Evolutionary conservation across 2,888 invertebrate genomes (phyloP).

Genomic region (Scelioninae gen. 1): DNA sequence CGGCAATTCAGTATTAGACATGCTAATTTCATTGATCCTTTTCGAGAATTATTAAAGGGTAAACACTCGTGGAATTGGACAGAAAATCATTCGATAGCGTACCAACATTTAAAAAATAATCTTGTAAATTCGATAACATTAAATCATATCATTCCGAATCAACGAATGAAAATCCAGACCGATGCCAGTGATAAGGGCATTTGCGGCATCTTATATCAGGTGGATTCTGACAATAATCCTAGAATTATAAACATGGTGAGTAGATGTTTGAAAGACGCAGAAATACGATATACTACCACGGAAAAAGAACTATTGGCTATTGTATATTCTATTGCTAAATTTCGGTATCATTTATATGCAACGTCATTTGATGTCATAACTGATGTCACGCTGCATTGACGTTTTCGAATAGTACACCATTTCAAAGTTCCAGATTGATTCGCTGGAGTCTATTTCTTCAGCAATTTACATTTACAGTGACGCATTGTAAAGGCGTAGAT

Average conservation of each 20-base stretch:
- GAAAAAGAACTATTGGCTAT: constrained; percentile 25
- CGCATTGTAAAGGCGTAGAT: constrained; percentile 61
- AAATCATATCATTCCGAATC: constrained; percentile 34
- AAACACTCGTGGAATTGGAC: too few relatives aligned
- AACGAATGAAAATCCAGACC: constrained; percentile 55
- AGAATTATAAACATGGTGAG: constrained; percentile 66
- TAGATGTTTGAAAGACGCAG: constrained; percentile 57
- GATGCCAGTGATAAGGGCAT: constrained; percentile 62
- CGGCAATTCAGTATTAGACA: too few relatives aligned
- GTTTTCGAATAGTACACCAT: constrained; percentile 4
- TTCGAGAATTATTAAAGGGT: too few relatives aligned
- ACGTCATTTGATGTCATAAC: constrained; percentile 12
- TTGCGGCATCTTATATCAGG: constrained; percentile 66
- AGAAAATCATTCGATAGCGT: too few relatives aligned
- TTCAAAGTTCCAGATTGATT: constrained; percentile 8
- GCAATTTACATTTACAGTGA: constrained; percentile 72
- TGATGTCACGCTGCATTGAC: constrained; percentile 17
- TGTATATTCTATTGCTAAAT: constrained; percentile 11
- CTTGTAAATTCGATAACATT: constrained; percentile 12
- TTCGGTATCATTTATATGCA: constrained; percentile 13
- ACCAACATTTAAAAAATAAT: too few relatives aligned
- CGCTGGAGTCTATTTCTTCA: constrained; percentile 43
- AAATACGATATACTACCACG: constrained; percentile 13
- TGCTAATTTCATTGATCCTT: too few relatives aligned
- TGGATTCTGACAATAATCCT: neutral